These are phyloP conservation scores for Cygnus atratus DNA, from an alignment of 2,113 vertebrate genomes.

Conservation along the genomic window DNA sequence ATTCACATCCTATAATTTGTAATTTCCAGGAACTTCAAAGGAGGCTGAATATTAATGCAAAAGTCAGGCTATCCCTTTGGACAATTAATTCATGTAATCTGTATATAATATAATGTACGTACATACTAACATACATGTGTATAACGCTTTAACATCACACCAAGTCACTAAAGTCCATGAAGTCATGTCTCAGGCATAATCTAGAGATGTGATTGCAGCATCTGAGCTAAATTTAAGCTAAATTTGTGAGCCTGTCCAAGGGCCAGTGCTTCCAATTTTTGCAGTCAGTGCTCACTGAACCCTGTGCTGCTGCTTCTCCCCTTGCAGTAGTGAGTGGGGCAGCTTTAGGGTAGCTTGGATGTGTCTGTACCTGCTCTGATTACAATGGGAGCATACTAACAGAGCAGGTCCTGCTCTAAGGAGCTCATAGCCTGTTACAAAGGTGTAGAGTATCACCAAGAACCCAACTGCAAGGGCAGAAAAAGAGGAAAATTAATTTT, in stretches of 20 bases:
- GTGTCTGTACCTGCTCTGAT: not conserved
- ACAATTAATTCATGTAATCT: not conserved
- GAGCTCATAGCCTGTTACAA: not conserved
- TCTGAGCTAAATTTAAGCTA: not conserved
- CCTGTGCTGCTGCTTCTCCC: accelerated
- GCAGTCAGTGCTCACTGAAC: not conserved
- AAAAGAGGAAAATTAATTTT: not conserved
- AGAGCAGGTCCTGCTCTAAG: not conserved
- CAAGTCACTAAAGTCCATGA: not conserved
- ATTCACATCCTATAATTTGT: not conserved
- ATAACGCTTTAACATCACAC: not conserved
- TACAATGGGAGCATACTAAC: not conserved
- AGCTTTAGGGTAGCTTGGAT: not conserved
- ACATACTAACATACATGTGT: not conserved
- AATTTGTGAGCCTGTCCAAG: not conserved
- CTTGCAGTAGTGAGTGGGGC: not conserved
- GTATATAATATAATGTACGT: not conserved
- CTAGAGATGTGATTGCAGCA: not conserved
- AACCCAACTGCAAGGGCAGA: not conserved
- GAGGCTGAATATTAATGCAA: not conserved
- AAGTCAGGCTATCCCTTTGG: not conserved
- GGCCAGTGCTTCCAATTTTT: not conserved
- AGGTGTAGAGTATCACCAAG: not conserved
- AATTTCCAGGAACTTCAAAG: not conserved
- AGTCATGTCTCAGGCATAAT: not conserved